These are phyloP conservation scores for Gonioctena quinquepunctata DNA, from an alignment of 1,140 invertebrate species.

Conservation along the genomic window DNA sequence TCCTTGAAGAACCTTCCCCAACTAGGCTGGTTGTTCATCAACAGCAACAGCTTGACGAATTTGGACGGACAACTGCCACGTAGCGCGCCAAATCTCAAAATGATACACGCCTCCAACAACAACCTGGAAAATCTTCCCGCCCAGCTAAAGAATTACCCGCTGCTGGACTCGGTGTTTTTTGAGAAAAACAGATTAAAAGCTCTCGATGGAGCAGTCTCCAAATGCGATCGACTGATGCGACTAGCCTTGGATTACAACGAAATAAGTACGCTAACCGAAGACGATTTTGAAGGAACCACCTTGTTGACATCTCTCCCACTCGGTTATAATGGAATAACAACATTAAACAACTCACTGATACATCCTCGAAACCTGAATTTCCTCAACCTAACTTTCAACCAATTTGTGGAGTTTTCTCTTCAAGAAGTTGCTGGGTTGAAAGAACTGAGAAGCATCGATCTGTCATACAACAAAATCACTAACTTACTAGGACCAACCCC, in stretches of 20 bases:
- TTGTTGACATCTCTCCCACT: conserved; percentile 69
- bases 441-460: conserved; percentile 68
- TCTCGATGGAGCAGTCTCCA: conserved; percentile 70
- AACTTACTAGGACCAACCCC: conserved; percentile 68
- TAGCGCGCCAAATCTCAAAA: conserved; percentile 65
- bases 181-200: conserved; percentile 71
- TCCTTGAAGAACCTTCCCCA: conserved; percentile 69
- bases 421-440: conserved; percentile 73
- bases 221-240: conserved; percentile 66
- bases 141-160: conserved; percentile 68
- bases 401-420: conserved; percentile 75
- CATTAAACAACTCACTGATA: conserved; percentile 73
- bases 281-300: conserved; percentile 73
- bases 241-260: conserved; percentile 73
- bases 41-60: conserved; percentile 71
- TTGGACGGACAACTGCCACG: conserved; percentile 75
- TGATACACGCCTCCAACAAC: conserved; percentile 75
- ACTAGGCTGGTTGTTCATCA: conserved; percentile 77
- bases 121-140: conserved; percentile 69
- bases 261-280: conserved; percentile 70
- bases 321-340: conserved; percentile 70
- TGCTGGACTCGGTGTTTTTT: conserved; percentile 70
- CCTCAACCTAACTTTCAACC: conserved; percentile 76
- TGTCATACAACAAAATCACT: conserved; percentile 75
- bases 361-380: conserved; percentile 67